Conservation (phyloP, 1,140 invertebrate species). For the Apis florea region DNA sequence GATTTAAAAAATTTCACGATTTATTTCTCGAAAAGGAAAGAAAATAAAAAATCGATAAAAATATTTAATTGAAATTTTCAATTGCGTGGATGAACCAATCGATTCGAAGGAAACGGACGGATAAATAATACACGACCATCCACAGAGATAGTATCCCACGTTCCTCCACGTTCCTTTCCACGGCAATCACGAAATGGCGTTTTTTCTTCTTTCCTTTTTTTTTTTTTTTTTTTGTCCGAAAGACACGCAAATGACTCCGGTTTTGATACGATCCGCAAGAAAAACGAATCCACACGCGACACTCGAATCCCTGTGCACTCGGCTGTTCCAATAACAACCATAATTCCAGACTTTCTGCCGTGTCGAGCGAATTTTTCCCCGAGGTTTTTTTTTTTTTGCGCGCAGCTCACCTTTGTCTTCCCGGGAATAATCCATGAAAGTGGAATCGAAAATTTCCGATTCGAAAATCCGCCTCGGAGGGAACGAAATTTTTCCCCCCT, state of each 20-base stretch:
- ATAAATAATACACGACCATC: neutral
- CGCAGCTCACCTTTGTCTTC: slow-evolving; percentile 1
- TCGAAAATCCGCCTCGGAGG: too few relatives aligned
- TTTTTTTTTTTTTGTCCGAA: neutral
- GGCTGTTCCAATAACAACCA: slow-evolving; percentile 7
- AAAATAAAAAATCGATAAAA: too few relatives aligned
- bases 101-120: neutral
- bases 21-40: too few relatives aligned
- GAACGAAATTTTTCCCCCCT: too few relatives aligned
- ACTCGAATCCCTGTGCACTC: neutral
- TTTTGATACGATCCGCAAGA: slow-evolving; percentile 2
- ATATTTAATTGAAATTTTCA: neutral
- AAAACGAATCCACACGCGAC: neutral
- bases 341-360: neutral
- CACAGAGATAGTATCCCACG: neutral
- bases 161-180: neutral
- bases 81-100: neutral
- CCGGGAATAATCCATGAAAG: neutral
- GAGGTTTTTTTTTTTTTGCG: neutral
- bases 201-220: neutral
- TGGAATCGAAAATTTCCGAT: neutral
- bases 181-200: slow-evolving; percentile 29
- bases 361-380: neutral
- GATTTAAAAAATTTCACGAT: too few relatives aligned
- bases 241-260: slow-evolving; percentile 1